Conservation (phyloP, 2,113 vertebrate genomes). For the Erinaceus europaeus region DNA sequence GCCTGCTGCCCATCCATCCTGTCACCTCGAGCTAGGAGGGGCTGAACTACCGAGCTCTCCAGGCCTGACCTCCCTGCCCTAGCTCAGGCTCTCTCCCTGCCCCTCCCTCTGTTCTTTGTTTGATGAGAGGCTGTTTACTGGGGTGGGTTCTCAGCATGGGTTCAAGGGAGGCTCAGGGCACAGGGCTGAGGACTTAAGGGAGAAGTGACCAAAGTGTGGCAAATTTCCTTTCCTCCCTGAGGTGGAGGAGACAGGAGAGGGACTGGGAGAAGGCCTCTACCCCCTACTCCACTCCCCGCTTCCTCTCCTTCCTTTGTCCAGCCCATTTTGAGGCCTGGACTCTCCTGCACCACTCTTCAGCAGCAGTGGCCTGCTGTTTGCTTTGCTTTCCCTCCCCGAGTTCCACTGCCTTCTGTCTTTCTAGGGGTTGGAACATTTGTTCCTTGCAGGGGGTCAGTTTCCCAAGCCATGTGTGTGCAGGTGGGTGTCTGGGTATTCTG, state of each 20-base stretch:
- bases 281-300: not conserved
- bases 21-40: conserved; percentile 87
- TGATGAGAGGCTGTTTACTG: conserved; percentile 54
- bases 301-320: not conserved
- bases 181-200: conserved; percentile 34
- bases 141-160: not conserved
- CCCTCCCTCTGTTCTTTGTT: conserved; percentile 65
- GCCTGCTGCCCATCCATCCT: conserved; percentile 95
- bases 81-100: conserved; percentile 56
- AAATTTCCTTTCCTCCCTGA: not conserved
- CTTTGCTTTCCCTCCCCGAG: not conserved
- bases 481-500: not conserved
- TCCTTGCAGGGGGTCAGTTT: not conserved
- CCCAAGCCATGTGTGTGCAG: not conserved
- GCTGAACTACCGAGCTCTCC: not conserved
- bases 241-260: not conserved
- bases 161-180: conserved; percentile 32
- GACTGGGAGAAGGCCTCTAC: too few species aligned
- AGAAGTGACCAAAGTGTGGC: conserved; percentile 53
- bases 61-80: not conserved
- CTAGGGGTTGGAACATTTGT: not conserved
- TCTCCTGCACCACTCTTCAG: too few species aligned
- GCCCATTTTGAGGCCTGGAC: not conserved
- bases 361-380: not conserved
- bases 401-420: not conserved